These are phyloP conservation scores for Dinocampus coccinellae DNA, from an alignment of 2,888 invertebrate species.

Conservation along the genomic window DNA sequence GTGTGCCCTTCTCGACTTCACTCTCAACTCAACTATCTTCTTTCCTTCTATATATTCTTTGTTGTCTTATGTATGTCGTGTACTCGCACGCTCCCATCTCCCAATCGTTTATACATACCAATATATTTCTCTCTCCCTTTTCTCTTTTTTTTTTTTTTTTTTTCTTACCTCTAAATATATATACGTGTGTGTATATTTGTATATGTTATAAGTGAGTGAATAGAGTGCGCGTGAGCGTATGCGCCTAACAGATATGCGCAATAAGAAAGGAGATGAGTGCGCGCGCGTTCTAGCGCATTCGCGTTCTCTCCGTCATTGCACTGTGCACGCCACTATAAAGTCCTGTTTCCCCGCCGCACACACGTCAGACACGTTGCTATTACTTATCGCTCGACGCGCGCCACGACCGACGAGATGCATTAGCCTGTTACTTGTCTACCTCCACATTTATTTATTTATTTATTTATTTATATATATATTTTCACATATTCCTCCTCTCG, in stretches of 20 bases:
- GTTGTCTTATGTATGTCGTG: not conserved
- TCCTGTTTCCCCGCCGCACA: slow-evolving; percentile 6
- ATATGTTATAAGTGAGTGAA: not conserved
- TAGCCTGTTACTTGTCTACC: slow-evolving; percentile 11
- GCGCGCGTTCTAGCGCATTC: too few species aligned
- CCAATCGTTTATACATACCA: slow-evolving; percentile 1
- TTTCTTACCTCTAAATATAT: too few species aligned
- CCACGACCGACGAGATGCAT: slow-evolving; percentile 17
- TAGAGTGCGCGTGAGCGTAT: not conserved
- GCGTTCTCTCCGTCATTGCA: too few species aligned
- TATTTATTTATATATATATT: not conserved
- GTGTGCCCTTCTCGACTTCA: slow-evolving; percentile 35
- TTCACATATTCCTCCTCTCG: not conserved
- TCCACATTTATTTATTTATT: not conserved
- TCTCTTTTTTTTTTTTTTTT: too few species aligned
- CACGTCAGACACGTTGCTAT: slow-evolving; percentile 24
- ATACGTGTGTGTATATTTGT: not conserved
- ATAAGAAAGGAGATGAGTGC: slow-evolving; percentile 25
- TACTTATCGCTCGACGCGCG: slow-evolving; percentile 27
- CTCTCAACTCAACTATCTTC: slow-evolving; percentile 39
- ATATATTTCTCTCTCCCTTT: too few species aligned
- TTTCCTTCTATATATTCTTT: slow-evolving; percentile 26
- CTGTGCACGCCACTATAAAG: slow-evolving; percentile 14
- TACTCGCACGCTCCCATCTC: not conserved
- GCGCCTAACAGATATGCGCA: not conserved